Evolutionary conservation across 2,888 invertebrate species (phyloP), one percentile per base, ranked within the genome.

Genomic region (Melanostoma scalare): DNA sequence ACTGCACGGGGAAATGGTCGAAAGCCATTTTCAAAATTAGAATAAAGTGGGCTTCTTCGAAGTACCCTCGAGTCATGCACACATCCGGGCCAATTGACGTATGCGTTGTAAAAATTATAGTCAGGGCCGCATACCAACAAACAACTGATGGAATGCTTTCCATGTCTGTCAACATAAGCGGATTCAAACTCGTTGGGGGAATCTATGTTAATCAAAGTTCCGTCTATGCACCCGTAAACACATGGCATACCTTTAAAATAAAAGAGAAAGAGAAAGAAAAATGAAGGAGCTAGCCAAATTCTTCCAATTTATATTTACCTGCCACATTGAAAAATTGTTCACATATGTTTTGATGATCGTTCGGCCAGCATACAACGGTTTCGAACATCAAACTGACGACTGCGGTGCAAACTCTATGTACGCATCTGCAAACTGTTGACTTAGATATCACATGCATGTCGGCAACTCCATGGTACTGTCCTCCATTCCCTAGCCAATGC

Each of bases 81-180:
- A 69, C 68, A 38, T 48, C 46, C 56, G 38, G 58, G 58, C 58
- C 50, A 52, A 60, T 61, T 60, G 4, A 53, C 30, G 68, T 55
- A 68, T 10, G 55, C 55, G 44, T 55, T 68, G 46, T 55, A 55
- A 55, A 61, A 61, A 3, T 44, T 61, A 61, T 69, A 69, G 35
- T 53, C 53, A 31, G 44, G 31, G 36, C 53, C 55, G 3, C 50
- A 69, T 40, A 69, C 58, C 48, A 69, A 20, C 58, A 50, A 46
- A 58, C 69, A 69, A 58, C 58, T 58, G 36, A 58, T 58, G 48
- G 69, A 69, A 20, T 58, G 69, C 31, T 69, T 69, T n/a, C 58
- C 38, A 50, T 58, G 48, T 33, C 58, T 58, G 40, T 56, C 69
- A 36, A 48, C 56, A 69, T 56, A 69, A 30, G 56, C 56, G 46